phyloP scores from a whole-genome alignment of 2,113 vertebrate genomes.

The Microtus ochrogaster region DNA sequence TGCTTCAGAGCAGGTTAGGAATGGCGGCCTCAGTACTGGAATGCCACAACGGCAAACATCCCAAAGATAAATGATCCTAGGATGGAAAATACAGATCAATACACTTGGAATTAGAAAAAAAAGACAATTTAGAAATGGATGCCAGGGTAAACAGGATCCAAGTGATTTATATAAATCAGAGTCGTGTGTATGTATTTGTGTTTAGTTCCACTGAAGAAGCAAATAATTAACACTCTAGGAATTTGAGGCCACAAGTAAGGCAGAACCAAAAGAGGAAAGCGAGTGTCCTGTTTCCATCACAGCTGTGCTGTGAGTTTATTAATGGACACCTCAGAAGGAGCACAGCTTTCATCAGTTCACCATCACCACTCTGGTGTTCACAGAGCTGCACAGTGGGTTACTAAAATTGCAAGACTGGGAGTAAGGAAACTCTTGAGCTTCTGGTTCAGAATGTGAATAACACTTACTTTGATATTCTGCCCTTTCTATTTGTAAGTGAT shows the following conservation, averaged over 20 bases:
- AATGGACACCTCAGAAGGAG: neutral
- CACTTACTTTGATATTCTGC: neutral
- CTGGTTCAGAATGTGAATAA: neutral
- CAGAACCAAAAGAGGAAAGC: neutral
- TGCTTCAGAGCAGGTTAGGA: slow-evolving; percentile 1
- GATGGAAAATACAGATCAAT: slow-evolving; percentile 67
- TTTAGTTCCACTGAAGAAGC: slow-evolving; percentile 34
- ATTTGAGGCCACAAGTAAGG: neutral
- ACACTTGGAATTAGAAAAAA: slow-evolving; percentile 41
- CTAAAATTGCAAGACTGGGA: neutral
- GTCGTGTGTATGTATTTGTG: slow-evolving; percentile 33
- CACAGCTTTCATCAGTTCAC: neutral
- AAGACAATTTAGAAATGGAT: slow-evolving; percentile 62
- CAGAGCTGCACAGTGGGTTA: neutral
- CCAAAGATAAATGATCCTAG: slow-evolving; percentile 58
- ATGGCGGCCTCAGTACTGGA: neutral
- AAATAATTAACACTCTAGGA: neutral
- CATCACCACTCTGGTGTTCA: neutral
- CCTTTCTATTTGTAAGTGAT: neutral
- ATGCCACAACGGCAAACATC: neutral
- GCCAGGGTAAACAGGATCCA: slow-evolving; percentile 57
- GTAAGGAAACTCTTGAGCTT: neutral
- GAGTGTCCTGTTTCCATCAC: neutral
- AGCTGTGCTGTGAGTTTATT: neutral
- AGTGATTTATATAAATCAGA: slow-evolving; percentile 64